Evolutionary conservation across 2,113 vertebrate genomes (phyloP).

Genomic region (Vireo altiloquus): DNA sequence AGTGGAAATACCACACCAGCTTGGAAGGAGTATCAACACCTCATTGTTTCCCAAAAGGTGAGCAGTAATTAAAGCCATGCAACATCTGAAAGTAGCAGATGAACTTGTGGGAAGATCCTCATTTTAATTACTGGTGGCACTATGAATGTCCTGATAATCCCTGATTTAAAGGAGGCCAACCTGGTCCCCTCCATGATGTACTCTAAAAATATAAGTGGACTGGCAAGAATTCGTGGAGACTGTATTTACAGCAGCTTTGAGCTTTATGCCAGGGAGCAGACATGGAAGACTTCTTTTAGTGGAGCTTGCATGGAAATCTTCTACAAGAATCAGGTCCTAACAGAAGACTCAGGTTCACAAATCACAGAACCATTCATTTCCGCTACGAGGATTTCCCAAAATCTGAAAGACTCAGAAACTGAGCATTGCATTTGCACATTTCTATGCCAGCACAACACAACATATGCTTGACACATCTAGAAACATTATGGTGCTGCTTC

Average conservation of each 20-base stretch:
- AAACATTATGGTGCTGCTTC: slow-evolving; percentile 43
- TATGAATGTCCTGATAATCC: neutral
- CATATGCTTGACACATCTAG: slow-evolving; percentile 47
- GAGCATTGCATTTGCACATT: slow-evolving; percentile 49
- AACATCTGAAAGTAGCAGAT: neutral
- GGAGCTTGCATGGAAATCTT: neutral
- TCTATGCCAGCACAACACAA: slow-evolving; percentile 33
- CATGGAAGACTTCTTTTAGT: neutral
- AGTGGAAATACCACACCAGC: neutral
- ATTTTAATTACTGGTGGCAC: neutral
- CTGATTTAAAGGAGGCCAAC: neutral
- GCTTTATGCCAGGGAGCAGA: neutral
- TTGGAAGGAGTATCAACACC: neutral
- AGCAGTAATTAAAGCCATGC: neutral
- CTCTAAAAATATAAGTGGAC: neutral
- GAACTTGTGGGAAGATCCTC: neutral
- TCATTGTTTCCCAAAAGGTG: neutral
- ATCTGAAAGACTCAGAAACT: slow-evolving; percentile 19
- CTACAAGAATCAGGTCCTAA: neutral
- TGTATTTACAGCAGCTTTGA: neutral
- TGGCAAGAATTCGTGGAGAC: neutral
- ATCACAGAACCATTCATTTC: neutral
- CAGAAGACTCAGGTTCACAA: neutral
- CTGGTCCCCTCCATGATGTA: too few relatives aligned
- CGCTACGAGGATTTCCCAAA: neutral